A percentile compares a stretch with the other conserved stretches of the same genome.
Evolutionary conservation across 2,797 vertebrate species (phyloP).

Genomic region (Pangasius krempfi): DNA sequence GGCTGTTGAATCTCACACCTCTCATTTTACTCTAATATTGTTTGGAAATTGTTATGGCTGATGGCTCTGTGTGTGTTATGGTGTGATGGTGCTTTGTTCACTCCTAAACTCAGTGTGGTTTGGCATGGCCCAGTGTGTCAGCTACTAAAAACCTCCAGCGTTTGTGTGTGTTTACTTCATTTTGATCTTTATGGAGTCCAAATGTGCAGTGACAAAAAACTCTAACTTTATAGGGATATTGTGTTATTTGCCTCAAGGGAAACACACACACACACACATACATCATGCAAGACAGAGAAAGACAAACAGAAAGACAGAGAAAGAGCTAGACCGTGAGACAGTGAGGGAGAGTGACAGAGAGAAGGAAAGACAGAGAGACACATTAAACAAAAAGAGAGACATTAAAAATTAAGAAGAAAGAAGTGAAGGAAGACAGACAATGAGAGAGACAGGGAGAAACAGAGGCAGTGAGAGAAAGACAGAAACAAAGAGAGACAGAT

Average conservation of each 20-base stretch:
- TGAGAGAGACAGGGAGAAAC: background rate
- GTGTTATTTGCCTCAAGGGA: background rate
- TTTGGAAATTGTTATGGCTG: background rate
- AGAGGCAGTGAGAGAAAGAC: background rate
- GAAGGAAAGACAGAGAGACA: background rate
- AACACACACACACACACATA: background rate
- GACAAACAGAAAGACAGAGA: background rate
- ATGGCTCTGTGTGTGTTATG: background rate
- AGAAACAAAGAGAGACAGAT: background rate
- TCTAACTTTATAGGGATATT: background rate
- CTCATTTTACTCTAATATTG: background rate
- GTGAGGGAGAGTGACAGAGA: background rate
- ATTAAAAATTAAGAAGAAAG: background rate
- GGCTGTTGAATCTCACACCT: background rate
- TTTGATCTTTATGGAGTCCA: slow-evolving; percentile 60
- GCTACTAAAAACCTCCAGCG: background rate
- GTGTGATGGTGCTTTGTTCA: slow-evolving; percentile 13
- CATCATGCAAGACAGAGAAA: background rate
- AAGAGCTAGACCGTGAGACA: background rate
- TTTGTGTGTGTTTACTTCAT: slow-evolving; percentile 9
- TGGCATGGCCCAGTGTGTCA: background rate
- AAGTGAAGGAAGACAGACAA: background rate
- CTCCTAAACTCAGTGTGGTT: background rate
- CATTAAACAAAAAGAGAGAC: background rate
- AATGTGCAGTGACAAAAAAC: slow-evolving; percentile 49